Base-by-base conservation (phyloP, 2,888 invertebrate genomes). In the Acrobasis repandana region DNA sequence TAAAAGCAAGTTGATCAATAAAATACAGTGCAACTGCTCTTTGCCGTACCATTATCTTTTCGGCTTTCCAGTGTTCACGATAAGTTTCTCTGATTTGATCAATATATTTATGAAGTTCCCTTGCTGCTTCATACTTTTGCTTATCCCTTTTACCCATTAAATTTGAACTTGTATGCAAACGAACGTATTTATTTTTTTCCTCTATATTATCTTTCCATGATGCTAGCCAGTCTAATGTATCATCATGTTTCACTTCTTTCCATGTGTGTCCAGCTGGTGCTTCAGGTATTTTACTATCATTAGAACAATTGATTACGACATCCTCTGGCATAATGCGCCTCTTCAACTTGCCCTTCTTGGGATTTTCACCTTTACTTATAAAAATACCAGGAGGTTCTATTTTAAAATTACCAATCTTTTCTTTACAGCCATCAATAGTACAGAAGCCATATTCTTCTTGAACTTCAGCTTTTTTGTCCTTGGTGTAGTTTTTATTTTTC, bases 81-180 rank as follows among this genome's bases (percentile, higher is more conserved):
- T 99, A 99, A 71, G 90, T 94, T 36, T 95, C 94, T 67, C 99
- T 95, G 76, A 99, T 99, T 88, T 96, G 97, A 78, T 98, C 97
- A 71, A 99, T 98, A 67, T 94, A 95, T 81, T 97, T 96, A 72
- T 98, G 98, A 61, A 99, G 93, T 74, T 96, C 95, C 58, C 99
- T 94, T 1, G 99, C 99, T 1, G 96, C 98, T 90, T 99, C 99
- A 88, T 99, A 99, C 82, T 99, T 99, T 79, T 98, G 96, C 96
- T 97, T 98, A 94, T 99, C 99, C 83, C 99, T 99, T 90, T 99
- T 99, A 54, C 99, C 99, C 91, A 99, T 99, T 57, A 99, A 93
- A 86, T 99, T 98, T 33, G 99, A 99, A 69, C 98, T 98, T 28
- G 99, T 98, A 93, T 99, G 99, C 78, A 99, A 93, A 99, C 99